Evolutionary conservation across 2,888 invertebrate species (phyloP).

Genomic region (Eupithecia exiguata): DNA sequence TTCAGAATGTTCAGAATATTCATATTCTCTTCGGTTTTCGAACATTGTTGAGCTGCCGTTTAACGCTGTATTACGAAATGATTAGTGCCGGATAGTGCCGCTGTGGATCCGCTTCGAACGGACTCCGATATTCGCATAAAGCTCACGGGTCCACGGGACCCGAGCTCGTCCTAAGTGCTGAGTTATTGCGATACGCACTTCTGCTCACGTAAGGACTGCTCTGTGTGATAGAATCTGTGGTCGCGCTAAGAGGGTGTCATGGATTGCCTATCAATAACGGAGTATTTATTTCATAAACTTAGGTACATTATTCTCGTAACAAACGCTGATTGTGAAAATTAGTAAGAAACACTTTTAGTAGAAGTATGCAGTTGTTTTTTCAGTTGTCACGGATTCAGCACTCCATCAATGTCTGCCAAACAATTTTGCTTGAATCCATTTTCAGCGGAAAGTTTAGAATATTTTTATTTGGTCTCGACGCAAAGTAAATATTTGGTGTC

Average conservation of each 20-base stretch:
- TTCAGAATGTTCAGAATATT: not conserved
- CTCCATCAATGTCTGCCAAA: not conserved
- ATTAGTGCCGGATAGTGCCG: not conserved
- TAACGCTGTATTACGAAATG: not conserved
- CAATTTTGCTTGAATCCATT: not conserved
- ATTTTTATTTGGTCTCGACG: constrained; percentile 20
- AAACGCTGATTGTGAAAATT: not conserved
- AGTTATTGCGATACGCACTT: constrained; percentile 10
- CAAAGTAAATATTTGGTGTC: constrained; percentile 30
- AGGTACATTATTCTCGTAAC: not conserved
- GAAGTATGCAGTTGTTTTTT: not conserved
- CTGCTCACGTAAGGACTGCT: constrained; percentile 1
- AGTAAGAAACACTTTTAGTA: not conserved
- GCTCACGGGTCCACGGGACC: not conserved
- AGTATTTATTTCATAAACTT: not conserved
- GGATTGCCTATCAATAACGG: not conserved
- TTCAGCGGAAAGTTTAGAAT: not conserved
- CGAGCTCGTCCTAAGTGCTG: constrained; percentile 3
- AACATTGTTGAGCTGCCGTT: not conserved
- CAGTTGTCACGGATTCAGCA: not conserved
- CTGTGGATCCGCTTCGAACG: not conserved
- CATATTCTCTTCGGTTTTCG: not conserved
- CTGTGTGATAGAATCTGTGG: not conserved
- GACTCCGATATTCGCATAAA: not conserved
- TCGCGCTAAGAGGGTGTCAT: not conserved